phyloP scores from a whole-genome alignment of 2,797 vertebrate species.

The Tarsius wallacei region DNA sequence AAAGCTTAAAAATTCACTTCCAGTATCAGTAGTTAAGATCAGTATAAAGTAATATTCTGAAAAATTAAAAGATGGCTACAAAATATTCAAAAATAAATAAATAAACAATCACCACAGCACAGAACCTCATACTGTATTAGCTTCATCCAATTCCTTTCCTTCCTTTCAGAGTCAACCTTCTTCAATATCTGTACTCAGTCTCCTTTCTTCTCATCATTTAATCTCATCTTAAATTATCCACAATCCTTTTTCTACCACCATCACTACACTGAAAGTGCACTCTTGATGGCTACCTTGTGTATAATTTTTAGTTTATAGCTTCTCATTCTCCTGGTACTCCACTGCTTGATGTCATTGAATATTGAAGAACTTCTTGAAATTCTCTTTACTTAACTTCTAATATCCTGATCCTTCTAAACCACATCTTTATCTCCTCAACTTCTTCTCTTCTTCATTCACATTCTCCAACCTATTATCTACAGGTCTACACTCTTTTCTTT shows the following conservation, averaged over 20 bases:
- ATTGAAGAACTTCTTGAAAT: not conserved
- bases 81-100: not conserved
- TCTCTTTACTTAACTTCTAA: not conserved
- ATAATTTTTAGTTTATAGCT: not conserved
- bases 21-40: not conserved
- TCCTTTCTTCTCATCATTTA: not conserved
- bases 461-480: not conserved
- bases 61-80: not conserved
- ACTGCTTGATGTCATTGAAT: no score
- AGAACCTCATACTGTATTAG: not conserved
- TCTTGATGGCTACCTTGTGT: no score
- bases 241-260: not conserved
- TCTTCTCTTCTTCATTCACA: not conserved
- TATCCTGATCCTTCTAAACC: not conserved
- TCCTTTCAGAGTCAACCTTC: not conserved
- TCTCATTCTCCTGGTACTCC: not conserved
- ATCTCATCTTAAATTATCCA: not conserved
- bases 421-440: no score
- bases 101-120: not conserved
- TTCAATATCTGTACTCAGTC: no score
- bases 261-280: not conserved
- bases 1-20: not conserved
- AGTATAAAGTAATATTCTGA: not conserved
- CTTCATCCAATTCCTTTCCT: not conserved
- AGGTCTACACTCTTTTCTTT: not conserved